These are phyloP conservation scores for Oscheius sp. DNA, from an alignment of 2,888 invertebrate genomes.

Conservation along the genomic window DNA sequence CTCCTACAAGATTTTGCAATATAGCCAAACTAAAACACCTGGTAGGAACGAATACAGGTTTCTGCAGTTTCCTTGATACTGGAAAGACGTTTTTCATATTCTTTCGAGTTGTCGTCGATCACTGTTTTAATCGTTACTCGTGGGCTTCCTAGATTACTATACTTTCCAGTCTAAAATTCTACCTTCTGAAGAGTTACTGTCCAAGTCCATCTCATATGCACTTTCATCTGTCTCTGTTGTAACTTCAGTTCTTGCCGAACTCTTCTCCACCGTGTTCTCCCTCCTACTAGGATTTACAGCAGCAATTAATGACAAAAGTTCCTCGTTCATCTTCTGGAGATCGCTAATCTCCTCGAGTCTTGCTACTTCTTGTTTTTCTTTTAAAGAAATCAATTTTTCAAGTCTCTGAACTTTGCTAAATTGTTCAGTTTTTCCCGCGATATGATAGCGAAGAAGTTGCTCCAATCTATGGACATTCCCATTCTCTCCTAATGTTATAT, in stretches of 20 bases:
- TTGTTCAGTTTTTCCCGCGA: slow-evolving; percentile 7
- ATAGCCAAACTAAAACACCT: slow-evolving; percentile 42
- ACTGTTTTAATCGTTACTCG: slow-evolving; percentile 44
- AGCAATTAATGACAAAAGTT: slow-evolving; percentile 18
- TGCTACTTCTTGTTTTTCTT: slow-evolving; percentile 39
- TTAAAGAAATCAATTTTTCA: slow-evolving; percentile 27
- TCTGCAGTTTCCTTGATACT: slow-evolving; percentile 56
- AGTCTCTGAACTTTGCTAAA: slow-evolving; percentile 9
- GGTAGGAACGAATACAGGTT: slow-evolving; percentile 57
- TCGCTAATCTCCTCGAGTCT: slow-evolving; percentile 46
- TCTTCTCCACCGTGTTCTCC: slow-evolving; percentile 12
- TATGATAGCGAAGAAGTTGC: neutral
- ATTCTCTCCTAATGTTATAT: neutral
- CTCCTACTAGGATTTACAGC: slow-evolving; percentile 1
- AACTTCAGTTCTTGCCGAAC: neutral
- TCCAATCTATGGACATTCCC: slow-evolving; percentile 22
- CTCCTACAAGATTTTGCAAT: slow-evolving; percentile 38
- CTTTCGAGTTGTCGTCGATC: slow-evolving; percentile 58
- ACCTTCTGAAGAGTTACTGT: slow-evolving; percentile 11
- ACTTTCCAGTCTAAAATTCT: neutral
- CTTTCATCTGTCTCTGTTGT: slow-evolving; percentile 36
- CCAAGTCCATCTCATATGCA: slow-evolving; percentile 45
- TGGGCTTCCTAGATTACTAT: neutral
- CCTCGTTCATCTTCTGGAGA: slow-evolving; percentile 46
- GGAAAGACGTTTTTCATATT: slow-evolving; percentile 53